A percentile compares a stretch with the other conserved stretches of the same genome.
Conservation (phyloP, 2,113 vertebrate genomes). For the Erinaceus europaeus region DNA sequence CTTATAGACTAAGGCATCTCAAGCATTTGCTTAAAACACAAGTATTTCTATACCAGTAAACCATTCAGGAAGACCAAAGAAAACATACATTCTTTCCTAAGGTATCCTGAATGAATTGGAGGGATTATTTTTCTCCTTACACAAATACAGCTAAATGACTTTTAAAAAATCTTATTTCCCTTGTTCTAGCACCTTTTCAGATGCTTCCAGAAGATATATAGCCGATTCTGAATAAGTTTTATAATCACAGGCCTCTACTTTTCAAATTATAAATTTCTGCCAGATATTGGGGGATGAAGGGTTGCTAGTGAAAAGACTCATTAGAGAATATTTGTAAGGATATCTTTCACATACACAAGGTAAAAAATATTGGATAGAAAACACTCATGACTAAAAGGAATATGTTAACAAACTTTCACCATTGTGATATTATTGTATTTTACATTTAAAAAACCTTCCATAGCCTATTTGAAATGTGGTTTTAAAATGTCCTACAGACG, state of each 20-base stretch:
- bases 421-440: background rate
- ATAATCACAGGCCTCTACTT: background rate
- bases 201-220: background rate
- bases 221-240: background rate
- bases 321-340: background rate
- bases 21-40: background rate
- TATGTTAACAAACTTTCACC: slow-evolving; percentile 11
- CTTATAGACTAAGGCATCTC: background rate
- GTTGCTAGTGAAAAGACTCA: background rate
- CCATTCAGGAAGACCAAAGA: background rate
- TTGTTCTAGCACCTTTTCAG: background rate
- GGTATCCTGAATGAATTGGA: background rate
- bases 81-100: background rate
- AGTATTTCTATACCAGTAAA: background rate
- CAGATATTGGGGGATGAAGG: background rate
- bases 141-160: background rate
- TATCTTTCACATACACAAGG: too few species aligned
- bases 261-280: background rate
- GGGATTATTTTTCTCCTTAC: background rate
- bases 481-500: too few species aligned
- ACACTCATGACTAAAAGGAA: background rate
- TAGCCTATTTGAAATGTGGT: background rate
- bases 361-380: background rate
- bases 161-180: background rate
- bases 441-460: background rate